Evolutionary conservation across 2,888 invertebrate genomes (phyloP).

Genomic region (Osmoderma eremita): DNA sequence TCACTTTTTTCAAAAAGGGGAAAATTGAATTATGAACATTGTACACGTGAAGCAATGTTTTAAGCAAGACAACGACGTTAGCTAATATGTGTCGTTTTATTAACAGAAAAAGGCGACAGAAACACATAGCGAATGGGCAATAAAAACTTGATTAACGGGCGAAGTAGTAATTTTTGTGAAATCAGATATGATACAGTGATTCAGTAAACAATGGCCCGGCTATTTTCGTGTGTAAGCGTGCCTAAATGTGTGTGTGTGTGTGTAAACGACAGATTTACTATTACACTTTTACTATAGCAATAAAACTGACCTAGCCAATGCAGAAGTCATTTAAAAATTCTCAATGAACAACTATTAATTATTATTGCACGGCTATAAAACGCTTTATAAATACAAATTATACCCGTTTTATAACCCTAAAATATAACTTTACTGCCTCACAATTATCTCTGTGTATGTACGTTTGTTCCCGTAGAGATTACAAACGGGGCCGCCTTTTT

Average conservation of each 20-base stretch:
- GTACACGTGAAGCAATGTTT: neutral
- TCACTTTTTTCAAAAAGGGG: neutral
- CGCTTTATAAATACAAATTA: slow-evolving; percentile 55
- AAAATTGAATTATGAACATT: slow-evolving; percentile 3
- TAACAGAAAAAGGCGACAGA: slow-evolving; percentile 16
- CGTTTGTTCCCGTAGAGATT: slow-evolving; percentile 29
- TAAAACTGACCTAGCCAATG: slow-evolving; percentile 64
- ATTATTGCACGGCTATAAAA: slow-evolving; percentile 57
- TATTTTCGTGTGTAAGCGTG: slow-evolving; percentile 27
- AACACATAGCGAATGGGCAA: slow-evolving; percentile 30
- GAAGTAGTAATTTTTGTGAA: slow-evolving; percentile 38
- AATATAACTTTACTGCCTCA: slow-evolving; percentile 42
- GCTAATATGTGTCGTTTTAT: slow-evolving; percentile 2
- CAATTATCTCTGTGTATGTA: slow-evolving; percentile 33
- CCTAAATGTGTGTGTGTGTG: slow-evolving; percentile 22
- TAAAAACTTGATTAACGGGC: slow-evolving; percentile 41
- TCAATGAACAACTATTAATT: slow-evolving; percentile 61
- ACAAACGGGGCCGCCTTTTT: slow-evolving; percentile 20
- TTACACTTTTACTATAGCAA: slow-evolving; percentile 62
- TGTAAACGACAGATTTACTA: slow-evolving; percentile 54
- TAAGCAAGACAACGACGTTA: neutral
- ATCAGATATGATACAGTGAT: slow-evolving; percentile 41
- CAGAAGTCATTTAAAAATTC: slow-evolving; percentile 58
- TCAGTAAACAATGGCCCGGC: slow-evolving; percentile 41
- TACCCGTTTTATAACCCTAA: slow-evolving; percentile 42